These are phyloP conservation scores for Chironex yamaguchii DNA, from an alignment of 30 jellyfish, hydroid and myxozoan genomes.

Conservation along the genomic window DNA sequence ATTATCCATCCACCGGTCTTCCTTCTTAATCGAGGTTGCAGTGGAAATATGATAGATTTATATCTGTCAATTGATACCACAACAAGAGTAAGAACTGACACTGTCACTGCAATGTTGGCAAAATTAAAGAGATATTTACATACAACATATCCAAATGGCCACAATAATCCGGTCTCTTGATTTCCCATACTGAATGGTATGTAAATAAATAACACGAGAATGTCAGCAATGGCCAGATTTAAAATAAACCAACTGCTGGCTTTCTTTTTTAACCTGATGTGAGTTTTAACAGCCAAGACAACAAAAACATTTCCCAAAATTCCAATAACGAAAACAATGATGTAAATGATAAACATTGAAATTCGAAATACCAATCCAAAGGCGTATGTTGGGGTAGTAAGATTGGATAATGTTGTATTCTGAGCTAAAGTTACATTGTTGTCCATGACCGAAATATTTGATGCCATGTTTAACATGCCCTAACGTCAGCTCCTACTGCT, in stretches of 20 bases:
- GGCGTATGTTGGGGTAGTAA: no score
- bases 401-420: no score
- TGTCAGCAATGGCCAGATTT: slow-evolving; percentile 84
- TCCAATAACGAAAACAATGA: slow-evolving; percentile 70
- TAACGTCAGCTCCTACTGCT: no score
- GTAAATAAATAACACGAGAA: slow-evolving; percentile 50
- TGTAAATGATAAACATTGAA: slow-evolving; percentile 15
- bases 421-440: no score
- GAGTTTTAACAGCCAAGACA: slow-evolving; percentile 65
- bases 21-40: slow-evolving; percentile 72
- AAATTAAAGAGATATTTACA: slow-evolving; percentile 82
- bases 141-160: slow-evolving; percentile 94
- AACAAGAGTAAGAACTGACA: slow-evolving; percentile 84
- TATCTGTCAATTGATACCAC: slow-evolving; percentile 84
- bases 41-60: slow-evolving; percentile 78
- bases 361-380: neutral
- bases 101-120: slow-evolving; percentile 82
- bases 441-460: no score
- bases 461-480: no score
- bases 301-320: slow-evolving; percentile 65
- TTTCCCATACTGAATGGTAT: slow-evolving; percentile 64
- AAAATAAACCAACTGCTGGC: slow-evolving; percentile 73
- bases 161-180: slow-evolving; percentile 24
- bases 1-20: slow-evolving; percentile 49
- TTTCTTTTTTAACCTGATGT: slow-evolving; percentile 57